A percentile compares a stretch with the other conserved stretches of the same genome.
Conservation (phyloP, 1,140 invertebrate species). For the Drosophila pruinosa region DNA sequence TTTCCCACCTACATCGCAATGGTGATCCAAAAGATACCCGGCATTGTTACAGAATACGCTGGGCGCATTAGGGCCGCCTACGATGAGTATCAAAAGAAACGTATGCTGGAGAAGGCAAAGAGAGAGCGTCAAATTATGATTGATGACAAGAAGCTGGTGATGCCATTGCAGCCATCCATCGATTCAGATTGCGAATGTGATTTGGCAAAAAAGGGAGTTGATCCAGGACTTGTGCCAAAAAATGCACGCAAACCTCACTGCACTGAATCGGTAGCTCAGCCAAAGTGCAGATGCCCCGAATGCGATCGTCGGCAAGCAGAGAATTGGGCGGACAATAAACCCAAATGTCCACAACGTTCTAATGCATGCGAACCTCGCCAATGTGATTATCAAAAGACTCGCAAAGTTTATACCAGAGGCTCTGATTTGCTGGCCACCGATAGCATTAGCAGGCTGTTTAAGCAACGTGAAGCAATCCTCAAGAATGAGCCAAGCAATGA, state of each 20-base stretch:
- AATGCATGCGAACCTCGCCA: not conserved
- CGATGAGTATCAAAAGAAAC: not conserved
- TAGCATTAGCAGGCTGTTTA: not conserved
- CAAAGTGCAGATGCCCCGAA: conserved; percentile 31
- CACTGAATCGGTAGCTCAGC: no score
- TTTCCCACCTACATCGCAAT: conserved; percentile 28
- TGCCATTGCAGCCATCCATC: conserved; percentile 11
- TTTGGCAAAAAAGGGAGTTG: not conserved
- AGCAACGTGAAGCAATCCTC: not conserved
- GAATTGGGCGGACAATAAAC: conserved; percentile 43
- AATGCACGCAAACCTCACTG: not conserved
- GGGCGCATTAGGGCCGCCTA: not conserved
- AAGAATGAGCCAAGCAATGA: conserved; percentile 38
- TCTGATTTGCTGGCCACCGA: not conserved
- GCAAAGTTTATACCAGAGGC: not conserved
- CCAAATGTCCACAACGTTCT: conserved; percentile 22
- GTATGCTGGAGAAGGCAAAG: not conserved
- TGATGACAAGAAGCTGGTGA: conserved; percentile 47
- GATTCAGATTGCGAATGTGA: not conserved
- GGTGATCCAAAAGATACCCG: conserved; percentile 18
- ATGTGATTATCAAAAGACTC: not conserved
- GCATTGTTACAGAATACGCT: not conserved
- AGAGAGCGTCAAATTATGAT: conserved; percentile 26
- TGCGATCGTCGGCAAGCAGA: conserved; percentile 35
- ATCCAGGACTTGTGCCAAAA: conserved; percentile 24